Evolutionary conservation across 2,113 vertebrate genomes (phyloP).

Genomic region (Antechinus flavipes): DNA sequence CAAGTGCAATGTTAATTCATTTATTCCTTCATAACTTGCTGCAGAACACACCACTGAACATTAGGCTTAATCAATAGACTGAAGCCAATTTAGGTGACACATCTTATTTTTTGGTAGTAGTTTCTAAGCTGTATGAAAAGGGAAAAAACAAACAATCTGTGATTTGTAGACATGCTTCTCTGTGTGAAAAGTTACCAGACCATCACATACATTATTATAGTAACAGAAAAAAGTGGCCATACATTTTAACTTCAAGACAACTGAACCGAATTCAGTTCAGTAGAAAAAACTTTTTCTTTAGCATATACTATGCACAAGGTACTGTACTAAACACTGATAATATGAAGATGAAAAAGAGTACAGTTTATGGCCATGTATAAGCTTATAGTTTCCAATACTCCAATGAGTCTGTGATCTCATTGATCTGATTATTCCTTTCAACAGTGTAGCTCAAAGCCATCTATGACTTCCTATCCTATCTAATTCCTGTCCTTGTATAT

Average conservation of each 20-base stretch:
- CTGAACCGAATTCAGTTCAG: background rate
- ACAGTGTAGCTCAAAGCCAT: background rate
- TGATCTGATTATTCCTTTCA: background rate
- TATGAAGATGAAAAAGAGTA: background rate
- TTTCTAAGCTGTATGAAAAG: background rate
- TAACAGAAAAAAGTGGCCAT: background rate
- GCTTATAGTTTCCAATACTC: background rate
- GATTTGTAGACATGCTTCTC: background rate
- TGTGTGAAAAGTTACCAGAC: background rate
- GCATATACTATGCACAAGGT: background rate
- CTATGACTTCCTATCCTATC: background rate
- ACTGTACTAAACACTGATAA: background rate
- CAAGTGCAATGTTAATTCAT: background rate
- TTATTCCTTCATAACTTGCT: background rate
- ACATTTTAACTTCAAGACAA: background rate
- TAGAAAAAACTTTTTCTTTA: background rate
- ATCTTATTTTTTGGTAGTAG: background rate
- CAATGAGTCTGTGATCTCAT: background rate
- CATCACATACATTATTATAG: background rate
- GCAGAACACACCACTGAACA: background rate
- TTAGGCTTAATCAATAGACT: background rate
- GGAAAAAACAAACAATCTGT: background rate
- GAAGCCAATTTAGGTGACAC: background rate
- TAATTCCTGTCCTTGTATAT: background rate
- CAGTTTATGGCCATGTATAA: background rate